Conservation (phyloP, 2,113 vertebrate species). For the Oncorhynchus gorbuscha region DNA sequence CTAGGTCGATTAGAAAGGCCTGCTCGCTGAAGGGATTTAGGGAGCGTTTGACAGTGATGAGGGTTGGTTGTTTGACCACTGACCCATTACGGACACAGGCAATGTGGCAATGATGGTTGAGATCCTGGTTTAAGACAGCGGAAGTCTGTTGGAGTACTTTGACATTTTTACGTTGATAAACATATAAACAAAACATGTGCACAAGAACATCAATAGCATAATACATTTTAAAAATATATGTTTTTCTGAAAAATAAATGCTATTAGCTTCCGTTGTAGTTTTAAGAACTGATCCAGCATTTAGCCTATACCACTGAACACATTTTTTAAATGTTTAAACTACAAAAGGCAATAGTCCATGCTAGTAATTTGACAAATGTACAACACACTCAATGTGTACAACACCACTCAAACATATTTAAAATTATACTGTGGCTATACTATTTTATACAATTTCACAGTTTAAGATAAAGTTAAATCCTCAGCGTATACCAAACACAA, state of each 20-base stretch:
- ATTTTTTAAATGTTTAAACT: neutral
- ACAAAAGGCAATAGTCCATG: conserved; percentile 17
- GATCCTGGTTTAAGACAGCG: no score
- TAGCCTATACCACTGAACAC: neutral
- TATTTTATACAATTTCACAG: conserved; percentile 13
- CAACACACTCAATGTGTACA: no score
- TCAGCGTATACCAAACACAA: neutral
- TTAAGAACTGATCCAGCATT: neutral
- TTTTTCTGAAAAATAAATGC: conserved; percentile 27
- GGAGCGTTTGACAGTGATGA: no score
- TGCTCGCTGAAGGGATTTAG: no score
- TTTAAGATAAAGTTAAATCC: conserved; percentile 5
- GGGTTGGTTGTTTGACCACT: no score
- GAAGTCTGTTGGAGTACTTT: conserved; percentile 13
- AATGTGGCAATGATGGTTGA: no score
- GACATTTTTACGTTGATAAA: conserved; percentile 20
- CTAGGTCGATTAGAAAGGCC: no score
- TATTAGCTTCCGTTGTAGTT: conserved; percentile 9
- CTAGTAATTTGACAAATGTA: conserved; percentile 10
- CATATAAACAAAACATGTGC: conserved; percentile 28
- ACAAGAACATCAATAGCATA: conserved; percentile 23
- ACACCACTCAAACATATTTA: neutral
- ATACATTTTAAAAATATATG: conserved; percentile 26
- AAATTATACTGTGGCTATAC: conserved; percentile 1
- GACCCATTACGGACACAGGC: no score